phyloP scores from a whole-genome alignment of 2,113 vertebrate species.

The Eurystomus gularis region DNA sequence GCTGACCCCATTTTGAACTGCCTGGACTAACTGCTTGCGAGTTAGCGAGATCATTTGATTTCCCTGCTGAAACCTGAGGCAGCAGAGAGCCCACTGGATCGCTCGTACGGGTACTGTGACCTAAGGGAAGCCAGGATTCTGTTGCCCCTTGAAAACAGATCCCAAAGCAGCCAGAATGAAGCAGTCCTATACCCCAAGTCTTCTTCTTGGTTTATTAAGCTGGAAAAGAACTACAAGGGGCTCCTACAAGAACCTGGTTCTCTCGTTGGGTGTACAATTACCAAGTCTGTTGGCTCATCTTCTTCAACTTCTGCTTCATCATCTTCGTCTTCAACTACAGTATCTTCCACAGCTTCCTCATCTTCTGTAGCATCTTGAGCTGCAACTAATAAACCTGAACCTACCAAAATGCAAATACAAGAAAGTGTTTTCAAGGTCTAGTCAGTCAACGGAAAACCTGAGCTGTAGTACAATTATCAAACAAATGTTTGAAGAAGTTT shows the following conservation, averaged over 20 bases:
- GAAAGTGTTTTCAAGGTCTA: neutral
- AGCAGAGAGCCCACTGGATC: neutral
- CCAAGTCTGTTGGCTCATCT: conserved; percentile 92
- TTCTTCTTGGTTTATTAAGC: neutral
- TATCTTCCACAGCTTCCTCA: conserved; percentile 92
- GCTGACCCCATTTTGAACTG: neutral
- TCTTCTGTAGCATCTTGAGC: conserved; percentile 95
- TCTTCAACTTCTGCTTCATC: conserved; percentile 97
- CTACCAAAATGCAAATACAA: neutral
- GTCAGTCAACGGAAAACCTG: neutral
- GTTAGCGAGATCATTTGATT: neutral
- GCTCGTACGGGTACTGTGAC: rapidly evolving
- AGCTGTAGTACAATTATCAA: neutral
- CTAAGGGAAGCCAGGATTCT: neutral
- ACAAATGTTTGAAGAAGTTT: neutral
- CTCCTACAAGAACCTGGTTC: neutral
- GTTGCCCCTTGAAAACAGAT: neutral
- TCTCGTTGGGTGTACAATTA: conserved; percentile 60
- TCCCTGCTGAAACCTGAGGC: neutral
- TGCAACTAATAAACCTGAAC: conserved; percentile 70
- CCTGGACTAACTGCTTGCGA: rapidly evolving
- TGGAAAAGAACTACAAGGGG: neutral
- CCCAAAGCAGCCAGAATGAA: neutral
- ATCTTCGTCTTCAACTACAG: conserved; percentile 92
- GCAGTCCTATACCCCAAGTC: neutral